phyloP scores from a whole-genome alignment of 2,797 vertebrate genomes.

The Pyrocephalus nanus region DNA sequence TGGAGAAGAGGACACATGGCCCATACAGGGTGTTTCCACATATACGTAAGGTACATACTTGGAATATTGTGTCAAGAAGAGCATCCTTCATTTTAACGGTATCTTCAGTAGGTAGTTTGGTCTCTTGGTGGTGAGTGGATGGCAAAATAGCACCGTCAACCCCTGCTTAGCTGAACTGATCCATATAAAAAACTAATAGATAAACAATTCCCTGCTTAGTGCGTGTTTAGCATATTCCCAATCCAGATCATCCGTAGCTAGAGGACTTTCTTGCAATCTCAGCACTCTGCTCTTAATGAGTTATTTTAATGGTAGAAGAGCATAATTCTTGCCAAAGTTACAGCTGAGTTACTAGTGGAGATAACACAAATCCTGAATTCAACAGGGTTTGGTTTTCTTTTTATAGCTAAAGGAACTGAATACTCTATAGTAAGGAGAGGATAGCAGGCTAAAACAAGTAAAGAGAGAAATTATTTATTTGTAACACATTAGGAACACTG shows the following conservation, averaged over 20 bases:
- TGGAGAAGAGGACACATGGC: neutral
- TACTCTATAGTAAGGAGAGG: neutral
- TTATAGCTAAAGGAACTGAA: neutral
- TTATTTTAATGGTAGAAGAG: neutral
- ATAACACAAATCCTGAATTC: neutral
- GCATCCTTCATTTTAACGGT: neutral
- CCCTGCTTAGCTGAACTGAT: neutral
- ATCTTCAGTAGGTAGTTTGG: neutral
- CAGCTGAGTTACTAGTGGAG: neutral
- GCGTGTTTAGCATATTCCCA: neutral
- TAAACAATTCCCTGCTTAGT: neutral
- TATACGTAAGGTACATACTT: neutral
- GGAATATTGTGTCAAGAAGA: neutral
- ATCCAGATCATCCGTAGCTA: neutral
- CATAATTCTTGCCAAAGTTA: neutral
- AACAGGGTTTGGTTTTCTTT: neutral
- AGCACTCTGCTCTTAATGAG: neutral
- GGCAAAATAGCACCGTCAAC: neutral
- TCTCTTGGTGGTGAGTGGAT: neutral
- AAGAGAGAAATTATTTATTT: slow-evolving; percentile 67
- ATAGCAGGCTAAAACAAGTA: neutral
- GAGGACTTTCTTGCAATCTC: neutral
- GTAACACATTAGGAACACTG: slow-evolving; percentile 26
- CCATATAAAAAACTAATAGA: neutral
- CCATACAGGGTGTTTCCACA: neutral